These are phyloP conservation scores for Cyrtorhinus lividipennis DNA, from an alignment of 1,140 invertebrate species.

Conservation along the genomic window DNA sequence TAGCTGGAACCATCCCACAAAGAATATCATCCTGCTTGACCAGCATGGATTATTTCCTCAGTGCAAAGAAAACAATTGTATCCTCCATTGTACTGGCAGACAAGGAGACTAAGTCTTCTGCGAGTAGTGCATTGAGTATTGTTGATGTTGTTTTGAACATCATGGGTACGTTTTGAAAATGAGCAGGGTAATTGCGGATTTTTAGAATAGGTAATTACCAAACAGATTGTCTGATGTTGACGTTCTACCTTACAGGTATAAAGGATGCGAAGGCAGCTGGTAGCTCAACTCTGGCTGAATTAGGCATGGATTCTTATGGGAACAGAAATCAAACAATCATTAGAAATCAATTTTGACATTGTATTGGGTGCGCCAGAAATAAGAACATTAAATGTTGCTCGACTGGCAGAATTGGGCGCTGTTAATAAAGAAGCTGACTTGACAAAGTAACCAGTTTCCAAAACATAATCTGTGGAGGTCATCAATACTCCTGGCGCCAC, in stretches of 20 bases:
- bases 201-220: not conserved
- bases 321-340: conserved; percentile 90
- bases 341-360: conserved; percentile 84
- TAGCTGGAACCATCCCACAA: conserved; percentile 87
- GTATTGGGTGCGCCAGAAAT: conserved; percentile 78
- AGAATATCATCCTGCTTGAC: conserved; percentile 74
- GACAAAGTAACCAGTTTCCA: not conserved
- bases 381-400: conserved; percentile 53
- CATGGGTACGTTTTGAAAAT: not conserved
- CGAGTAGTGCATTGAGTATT: not conserved
- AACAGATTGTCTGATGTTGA: not conserved
- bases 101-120: conserved; percentile 38
- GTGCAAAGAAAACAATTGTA: conserved; percentile 60
- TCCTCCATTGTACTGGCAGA: conserved; percentile 65
- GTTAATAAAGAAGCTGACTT: conserved; percentile 10
- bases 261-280: conserved; percentile 66
- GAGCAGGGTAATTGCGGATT: not conserved
- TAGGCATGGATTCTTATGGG: conserved; percentile 99
- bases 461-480: not conserved
- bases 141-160: not conserved
- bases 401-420: not conserved
- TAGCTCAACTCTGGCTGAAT: conserved; percentile 64
- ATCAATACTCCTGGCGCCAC: not conserved
- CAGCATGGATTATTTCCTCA: conserved; percentile 74
- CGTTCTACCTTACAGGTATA: conserved; percentile 39